Percentiles rank a stretch among this genome's conserved stretches.
These are phyloP conservation scores for Prochilodus magdalenae DNA, from an alignment of 2,113 vertebrate genomes.

Conservation along the genomic window DNA sequence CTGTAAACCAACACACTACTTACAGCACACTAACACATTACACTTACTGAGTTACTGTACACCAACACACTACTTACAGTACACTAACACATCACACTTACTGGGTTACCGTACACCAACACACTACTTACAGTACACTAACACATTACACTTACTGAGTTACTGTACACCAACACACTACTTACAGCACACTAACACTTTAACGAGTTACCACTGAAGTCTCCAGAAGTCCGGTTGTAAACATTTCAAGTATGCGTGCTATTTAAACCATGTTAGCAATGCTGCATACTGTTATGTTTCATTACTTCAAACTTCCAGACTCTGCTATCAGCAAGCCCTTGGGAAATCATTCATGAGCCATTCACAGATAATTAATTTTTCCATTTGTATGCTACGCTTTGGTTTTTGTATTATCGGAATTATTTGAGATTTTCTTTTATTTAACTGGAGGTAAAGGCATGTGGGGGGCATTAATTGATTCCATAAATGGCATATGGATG, in stretches of 20 bases:
- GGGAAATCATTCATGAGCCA: neutral
- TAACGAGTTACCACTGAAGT: neutral
- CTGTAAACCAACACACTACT: no score
- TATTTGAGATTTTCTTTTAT: constrained; percentile 13
- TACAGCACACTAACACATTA: no score
- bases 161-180: no score
- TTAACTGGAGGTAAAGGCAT: constrained; percentile 18
- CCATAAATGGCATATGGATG: constrained; percentile 37
- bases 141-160: no score
- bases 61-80: no score
- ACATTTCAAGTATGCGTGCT: neutral
- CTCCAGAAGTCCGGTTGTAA: neutral
- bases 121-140: no score
- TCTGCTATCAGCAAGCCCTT: neutral
- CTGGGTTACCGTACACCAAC: no score
- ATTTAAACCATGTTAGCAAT: neutral
- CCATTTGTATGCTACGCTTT: neutral
- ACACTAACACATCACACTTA: no score
- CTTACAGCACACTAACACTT: no score
- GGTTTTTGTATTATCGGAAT: neutral
- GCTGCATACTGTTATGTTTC: neutral
- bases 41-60: no score
- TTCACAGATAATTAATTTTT: neutral
- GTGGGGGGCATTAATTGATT: constrained; percentile 15
- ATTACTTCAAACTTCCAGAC: constrained; percentile 4